Conservation (phyloP, 2,888 invertebrate genomes). For the Kryphioiulus occultus region DNA sequence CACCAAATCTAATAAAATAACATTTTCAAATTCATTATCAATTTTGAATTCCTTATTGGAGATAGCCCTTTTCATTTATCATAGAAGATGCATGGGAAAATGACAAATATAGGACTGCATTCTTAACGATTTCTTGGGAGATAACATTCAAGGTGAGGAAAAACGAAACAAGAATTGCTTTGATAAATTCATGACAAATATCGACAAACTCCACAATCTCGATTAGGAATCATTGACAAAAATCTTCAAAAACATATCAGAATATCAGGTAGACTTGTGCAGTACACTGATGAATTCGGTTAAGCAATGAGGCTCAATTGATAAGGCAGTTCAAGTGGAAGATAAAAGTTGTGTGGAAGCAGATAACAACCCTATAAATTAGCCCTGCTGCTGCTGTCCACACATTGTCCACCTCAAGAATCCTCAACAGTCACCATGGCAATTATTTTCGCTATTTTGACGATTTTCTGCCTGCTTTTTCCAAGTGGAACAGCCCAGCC, state of each 20-base stretch:
- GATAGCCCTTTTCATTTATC: too few relatives aligned
- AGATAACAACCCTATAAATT: not conserved
- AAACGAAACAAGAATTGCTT: too few relatives aligned
- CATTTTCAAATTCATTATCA: too few relatives aligned
- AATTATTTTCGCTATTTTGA: not conserved
- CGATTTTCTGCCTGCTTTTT: not conserved
- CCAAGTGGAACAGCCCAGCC: not conserved
- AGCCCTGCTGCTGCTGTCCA: not conserved
- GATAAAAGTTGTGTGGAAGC: not conserved
- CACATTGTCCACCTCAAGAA: not conserved
- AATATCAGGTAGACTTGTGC: not conserved
- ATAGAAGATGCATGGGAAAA: too few relatives aligned
- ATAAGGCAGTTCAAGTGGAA: not conserved
- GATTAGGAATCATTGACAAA: not conserved
- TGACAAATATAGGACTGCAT: too few relatives aligned
- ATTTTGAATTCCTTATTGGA: too few relatives aligned
- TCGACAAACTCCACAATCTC: not conserved
- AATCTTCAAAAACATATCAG: not conserved
- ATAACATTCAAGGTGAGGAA: too few relatives aligned
- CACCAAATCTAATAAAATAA: too few relatives aligned
- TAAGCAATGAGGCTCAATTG: not conserved
- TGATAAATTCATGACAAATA: too few relatives aligned
- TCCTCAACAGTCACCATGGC: not conserved
- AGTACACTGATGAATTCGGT: not conserved
- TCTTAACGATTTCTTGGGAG: too few relatives aligned